phyloP scores from a whole-genome alignment of 2,797 vertebrate species.

The Myiothlypis coronata region DNA sequence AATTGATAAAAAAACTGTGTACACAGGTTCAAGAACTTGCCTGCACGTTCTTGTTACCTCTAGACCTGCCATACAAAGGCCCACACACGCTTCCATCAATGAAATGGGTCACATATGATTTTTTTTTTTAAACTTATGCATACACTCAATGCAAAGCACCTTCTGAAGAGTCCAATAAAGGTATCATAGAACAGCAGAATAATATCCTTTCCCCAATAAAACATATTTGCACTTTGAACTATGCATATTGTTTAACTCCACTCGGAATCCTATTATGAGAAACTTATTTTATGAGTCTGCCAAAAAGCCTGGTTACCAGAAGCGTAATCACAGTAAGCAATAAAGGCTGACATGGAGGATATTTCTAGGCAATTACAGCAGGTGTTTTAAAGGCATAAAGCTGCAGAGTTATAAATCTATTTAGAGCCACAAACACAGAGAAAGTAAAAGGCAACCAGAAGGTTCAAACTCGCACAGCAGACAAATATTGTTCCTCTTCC shows the following conservation, averaged over 20 bases:
- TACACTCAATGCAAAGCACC: background rate
- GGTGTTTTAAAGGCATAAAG: slow-evolving; percentile 47
- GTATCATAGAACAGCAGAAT: background rate
- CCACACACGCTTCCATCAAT: background rate
- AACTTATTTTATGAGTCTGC: slow-evolving; percentile 44
- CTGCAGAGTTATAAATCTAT: slow-evolving; percentile 32
- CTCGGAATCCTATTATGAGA: slow-evolving; percentile 15
- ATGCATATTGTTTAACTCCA: background rate
- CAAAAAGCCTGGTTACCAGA: slow-evolving; percentile 50
- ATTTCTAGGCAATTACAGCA: slow-evolving; percentile 47
- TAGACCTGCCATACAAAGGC: background rate
- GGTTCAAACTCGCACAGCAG: background rate
- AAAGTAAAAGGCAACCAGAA: background rate
- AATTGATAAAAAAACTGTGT: background rate
- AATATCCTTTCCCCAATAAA: background rate
- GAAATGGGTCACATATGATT: background rate
- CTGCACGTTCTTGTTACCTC: background rate
- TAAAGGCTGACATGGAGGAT: slow-evolving; percentile 43
- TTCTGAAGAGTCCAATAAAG: background rate
- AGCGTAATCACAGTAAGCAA: slow-evolving; percentile 17
- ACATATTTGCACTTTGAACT: slow-evolving; percentile 12
- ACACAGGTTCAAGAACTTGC: background rate
- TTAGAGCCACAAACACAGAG: background rate
- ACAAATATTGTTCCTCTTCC: background rate
- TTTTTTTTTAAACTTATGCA: background rate